These are phyloP conservation scores for Mormyrus proboscirostris DNA, from an alignment of 2,797 vertebrate species.

Conservation along the genomic window DNA sequence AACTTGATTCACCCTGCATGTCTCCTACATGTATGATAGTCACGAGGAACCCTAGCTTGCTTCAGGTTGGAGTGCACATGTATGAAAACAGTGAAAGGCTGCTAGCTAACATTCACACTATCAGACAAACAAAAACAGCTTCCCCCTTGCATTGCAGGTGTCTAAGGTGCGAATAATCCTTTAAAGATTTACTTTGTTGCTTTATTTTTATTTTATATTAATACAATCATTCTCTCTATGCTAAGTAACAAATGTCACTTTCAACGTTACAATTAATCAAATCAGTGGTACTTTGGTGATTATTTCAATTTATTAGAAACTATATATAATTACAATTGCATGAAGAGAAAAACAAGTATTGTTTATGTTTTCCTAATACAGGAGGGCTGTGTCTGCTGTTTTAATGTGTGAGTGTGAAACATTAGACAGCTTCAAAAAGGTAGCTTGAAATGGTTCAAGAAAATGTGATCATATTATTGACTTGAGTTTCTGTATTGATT, in stretches of 20 bases:
- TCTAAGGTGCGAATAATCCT: not conserved
- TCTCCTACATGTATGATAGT: not conserved
- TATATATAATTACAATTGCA: not conserved
- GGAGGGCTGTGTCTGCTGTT: not conserved
- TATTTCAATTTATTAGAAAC: not conserved
- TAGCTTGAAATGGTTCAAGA: not conserved
- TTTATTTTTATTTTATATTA: not conserved
- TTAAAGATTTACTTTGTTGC: not conserved
- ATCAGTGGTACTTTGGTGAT: not conserved
- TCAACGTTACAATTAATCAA: not conserved
- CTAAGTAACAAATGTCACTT: not conserved
- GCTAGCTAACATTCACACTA: not conserved
- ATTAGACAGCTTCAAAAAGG: not conserved
- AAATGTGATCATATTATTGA: constrained; percentile 1
- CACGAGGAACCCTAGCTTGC: not conserved
- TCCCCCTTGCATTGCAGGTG: not conserved
- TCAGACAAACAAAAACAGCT: not conserved
- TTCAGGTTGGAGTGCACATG: not conserved
- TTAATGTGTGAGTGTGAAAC: not conserved
- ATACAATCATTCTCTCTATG: not conserved
- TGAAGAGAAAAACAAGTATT: not conserved
- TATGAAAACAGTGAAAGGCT: not conserved
- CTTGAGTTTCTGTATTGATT: not conserved
- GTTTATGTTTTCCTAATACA: not conserved
- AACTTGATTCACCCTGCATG: not conserved